phyloP scores from a whole-genome alignment of 1,140 invertebrate genomes.

The Vanessa tameamea region DNA sequence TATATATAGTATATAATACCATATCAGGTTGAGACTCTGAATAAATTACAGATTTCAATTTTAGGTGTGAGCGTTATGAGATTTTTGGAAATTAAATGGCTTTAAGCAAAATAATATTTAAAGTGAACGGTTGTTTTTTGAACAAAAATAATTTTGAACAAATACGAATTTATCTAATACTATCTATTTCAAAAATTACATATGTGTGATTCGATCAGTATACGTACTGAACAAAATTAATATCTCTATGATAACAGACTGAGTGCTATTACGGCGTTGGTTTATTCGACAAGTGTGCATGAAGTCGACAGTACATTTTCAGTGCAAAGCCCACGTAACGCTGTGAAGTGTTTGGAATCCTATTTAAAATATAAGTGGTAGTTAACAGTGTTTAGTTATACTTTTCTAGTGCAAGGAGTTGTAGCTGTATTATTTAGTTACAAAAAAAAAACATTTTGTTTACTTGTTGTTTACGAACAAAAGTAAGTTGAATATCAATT shows the following conservation, averaged over 20 bases:
- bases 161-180: too few species aligned
- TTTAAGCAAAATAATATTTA: too few species aligned
- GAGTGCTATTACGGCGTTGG: neutral
- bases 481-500: too few species aligned
- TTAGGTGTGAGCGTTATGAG: too few species aligned
- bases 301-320: constrained; percentile 28
- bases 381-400: neutral
- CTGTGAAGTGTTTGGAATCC: neutral
- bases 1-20: too few species aligned
- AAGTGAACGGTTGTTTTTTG: too few species aligned
- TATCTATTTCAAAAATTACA: neutral
- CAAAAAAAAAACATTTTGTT: too few species aligned
- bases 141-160: too few species aligned
- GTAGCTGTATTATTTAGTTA: neutral
- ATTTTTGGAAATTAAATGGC: too few species aligned
- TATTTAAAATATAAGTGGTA: neutral
- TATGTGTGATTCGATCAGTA: neutral
- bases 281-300: constrained; percentile 30
- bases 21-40: too few species aligned
- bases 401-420: neutral
- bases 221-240: constrained; percentile 25
- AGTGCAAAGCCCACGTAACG: constrained; percentile 9
- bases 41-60: too few species aligned
- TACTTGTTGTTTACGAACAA: too few species aligned
- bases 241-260: constrained; percentile 29